These are phyloP conservation scores for Lithophane ornitopus DNA, from an alignment of 2,888 invertebrate species.

Conservation along the genomic window DNA sequence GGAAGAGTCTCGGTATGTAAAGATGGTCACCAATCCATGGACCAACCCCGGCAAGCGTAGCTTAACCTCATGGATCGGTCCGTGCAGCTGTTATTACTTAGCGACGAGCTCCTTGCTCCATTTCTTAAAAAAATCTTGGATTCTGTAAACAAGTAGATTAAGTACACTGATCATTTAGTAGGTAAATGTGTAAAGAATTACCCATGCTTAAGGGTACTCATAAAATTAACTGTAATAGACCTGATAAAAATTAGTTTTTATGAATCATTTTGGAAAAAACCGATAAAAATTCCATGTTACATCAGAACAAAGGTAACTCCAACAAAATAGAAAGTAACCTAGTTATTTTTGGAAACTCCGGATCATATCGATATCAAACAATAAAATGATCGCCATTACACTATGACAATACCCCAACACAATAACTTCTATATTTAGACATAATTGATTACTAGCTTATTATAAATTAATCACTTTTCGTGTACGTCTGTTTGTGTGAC, in stretches of 20 bases:
- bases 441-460: background rate
- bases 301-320: conserved; percentile 1
- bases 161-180: background rate
- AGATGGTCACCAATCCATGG: too few relatives aligned
- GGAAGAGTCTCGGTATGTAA: too few relatives aligned
- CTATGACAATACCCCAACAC: conserved; percentile 18
- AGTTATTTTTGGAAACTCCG: conserved; percentile 23
- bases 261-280: background rate
- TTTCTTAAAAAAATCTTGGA: too few relatives aligned
- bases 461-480: background rate
- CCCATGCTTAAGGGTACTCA: background rate
- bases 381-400: conserved; percentile 8
- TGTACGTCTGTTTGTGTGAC: background rate
- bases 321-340: conserved; percentile 42
- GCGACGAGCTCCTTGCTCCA: too few relatives aligned
- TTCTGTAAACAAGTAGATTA: too few relatives aligned
- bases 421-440: background rate
- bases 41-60: too few relatives aligned
- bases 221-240: background rate
- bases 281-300: conserved; percentile 11
- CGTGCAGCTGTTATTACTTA: too few relatives aligned
- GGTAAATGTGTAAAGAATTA: background rate
- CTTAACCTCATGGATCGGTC: too few relatives aligned
- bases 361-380: conserved; percentile 40
- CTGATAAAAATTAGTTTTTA: background rate